phyloP scores from a whole-genome alignment of 2,888 invertebrate species.

The Elegia similella region DNA sequence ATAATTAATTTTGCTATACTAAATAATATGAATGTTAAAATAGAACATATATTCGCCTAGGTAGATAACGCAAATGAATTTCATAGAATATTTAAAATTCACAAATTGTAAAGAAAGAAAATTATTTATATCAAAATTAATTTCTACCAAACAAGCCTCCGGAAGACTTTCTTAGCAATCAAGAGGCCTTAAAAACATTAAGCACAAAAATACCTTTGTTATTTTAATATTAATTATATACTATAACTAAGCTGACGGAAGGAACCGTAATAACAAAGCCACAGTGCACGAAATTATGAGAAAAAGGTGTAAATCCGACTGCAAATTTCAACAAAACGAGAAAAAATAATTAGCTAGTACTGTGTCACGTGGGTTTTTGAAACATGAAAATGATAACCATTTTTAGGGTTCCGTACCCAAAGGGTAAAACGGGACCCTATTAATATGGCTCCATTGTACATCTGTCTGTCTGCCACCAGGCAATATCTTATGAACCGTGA shows the following conservation, averaged over 20 bases:
- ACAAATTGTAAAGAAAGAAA: background rate
- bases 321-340: constrained; percentile 62
- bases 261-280: constrained; percentile 20
- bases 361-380: no score
- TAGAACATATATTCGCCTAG: no score
- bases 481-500: no score
- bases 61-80: no score
- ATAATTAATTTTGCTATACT: no score
- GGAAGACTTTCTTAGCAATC: background rate
- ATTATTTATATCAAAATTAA: background rate
- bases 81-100: background rate
- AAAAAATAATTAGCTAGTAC: constrained; percentile 60
- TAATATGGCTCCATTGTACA: no score
- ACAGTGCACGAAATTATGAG: constrained; percentile 29
- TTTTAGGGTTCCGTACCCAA: no score
- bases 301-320: constrained; percentile 48
- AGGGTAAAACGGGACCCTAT: no score
- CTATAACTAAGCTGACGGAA: constrained; percentile 7
- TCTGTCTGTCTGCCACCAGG: no score
- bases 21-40: no score
- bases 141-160: background rate
- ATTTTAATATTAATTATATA: constrained; percentile 15
- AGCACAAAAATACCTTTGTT: constrained; percentile 2
- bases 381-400: no score
- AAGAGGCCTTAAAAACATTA: no score